These are phyloP conservation scores for Diglossa brunneiventris DNA, from an alignment of 2,113 vertebrate species.

Conservation along the genomic window DNA sequence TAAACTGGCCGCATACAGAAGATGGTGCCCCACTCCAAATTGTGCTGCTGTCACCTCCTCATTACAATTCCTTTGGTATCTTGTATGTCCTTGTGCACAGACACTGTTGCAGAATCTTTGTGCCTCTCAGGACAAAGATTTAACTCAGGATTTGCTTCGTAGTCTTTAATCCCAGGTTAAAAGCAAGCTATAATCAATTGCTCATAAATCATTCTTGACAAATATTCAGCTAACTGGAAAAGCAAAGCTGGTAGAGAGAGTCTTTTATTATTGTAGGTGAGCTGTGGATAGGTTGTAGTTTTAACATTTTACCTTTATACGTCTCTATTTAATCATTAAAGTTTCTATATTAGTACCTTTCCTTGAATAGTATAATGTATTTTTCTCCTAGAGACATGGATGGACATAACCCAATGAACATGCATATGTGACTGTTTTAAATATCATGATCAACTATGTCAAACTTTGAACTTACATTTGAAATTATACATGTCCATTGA, in stretches of 20 bases:
- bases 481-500: not conserved
- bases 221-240: not conserved
- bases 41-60: not conserved
- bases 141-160: not conserved
- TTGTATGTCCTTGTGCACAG: not conserved
- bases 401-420: not conserved
- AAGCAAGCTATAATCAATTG: not conserved
- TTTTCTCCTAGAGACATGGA: not conserved
- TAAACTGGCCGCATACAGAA: not conserved
- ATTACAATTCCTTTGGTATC: not conserved
- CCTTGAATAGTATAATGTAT: not conserved
- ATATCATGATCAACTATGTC: not conserved
- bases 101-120: not conserved
- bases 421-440: not conserved
- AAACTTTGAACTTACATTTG: not conserved
- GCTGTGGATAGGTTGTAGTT: not conserved
- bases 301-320: not conserved
- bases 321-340: not conserved
- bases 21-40: rapidly evolving
- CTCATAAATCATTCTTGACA: not conserved
- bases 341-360: not conserved
- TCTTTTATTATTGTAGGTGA: not conserved
- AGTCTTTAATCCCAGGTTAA: not conserved
- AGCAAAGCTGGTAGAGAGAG: not conserved
- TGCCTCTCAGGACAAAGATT: not conserved